A percentile compares a stretch with the other conserved stretches of the same genome.
Evolutionary conservation across 2,113 vertebrate genomes (phyloP).

Genomic region (Lophotis ruficrista): DNA sequence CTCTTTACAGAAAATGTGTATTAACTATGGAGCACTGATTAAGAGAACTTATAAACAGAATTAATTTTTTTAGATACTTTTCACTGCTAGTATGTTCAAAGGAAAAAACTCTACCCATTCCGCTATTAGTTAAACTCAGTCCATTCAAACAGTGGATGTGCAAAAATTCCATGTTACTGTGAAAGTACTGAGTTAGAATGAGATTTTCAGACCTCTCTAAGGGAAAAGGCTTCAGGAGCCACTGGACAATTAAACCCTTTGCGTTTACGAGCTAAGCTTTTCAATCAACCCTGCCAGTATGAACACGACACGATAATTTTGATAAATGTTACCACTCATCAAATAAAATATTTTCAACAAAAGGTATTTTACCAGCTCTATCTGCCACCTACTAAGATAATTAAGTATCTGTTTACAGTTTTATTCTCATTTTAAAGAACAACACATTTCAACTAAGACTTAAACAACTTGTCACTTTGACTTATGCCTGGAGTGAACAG

Average conservation of each 20-base stretch:
- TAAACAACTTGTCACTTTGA: background rate
- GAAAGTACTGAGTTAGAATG: background rate
- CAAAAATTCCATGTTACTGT: background rate
- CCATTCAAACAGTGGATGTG: background rate
- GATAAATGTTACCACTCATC: background rate
- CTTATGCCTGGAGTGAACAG: background rate
- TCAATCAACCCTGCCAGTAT: background rate
- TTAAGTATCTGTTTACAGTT: background rate
- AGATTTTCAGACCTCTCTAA: background rate
- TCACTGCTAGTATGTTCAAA: background rate
- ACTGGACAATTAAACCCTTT: background rate
- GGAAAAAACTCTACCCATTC: background rate
- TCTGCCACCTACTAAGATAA: background rate
- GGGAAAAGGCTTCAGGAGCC: background rate
- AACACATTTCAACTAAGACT: background rate
- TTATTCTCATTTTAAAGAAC: background rate
- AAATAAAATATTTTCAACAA: conserved; percentile 1
- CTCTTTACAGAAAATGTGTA: background rate
- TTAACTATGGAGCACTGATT: background rate
- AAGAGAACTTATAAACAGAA: background rate
- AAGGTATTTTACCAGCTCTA: background rate
- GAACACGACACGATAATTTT: background rate
- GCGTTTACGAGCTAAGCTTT: background rate
- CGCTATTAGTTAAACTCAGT: background rate
- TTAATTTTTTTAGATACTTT: background rate